phyloP scores from a whole-genome alignment of 1,140 invertebrate genomes.

The Bombus confusus region DNA sequence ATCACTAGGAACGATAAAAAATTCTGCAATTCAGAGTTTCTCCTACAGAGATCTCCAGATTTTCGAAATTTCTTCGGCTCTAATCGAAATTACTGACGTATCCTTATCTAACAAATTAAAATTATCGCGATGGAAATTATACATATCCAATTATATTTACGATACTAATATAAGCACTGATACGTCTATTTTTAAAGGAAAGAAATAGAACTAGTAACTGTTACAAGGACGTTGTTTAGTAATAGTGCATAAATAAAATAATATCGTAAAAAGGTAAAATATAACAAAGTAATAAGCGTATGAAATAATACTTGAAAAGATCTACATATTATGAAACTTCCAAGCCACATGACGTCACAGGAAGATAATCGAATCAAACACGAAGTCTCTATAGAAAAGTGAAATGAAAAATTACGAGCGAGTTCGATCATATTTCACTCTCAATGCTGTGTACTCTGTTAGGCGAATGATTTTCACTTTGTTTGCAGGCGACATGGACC shows the following conservation, averaged over 20 bases:
- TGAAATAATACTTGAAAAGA: no score
- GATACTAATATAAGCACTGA: no score
- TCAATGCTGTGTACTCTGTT: not conserved
- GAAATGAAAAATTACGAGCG: not conserved
- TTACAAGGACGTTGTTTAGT: no score
- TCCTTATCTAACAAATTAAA: not conserved
- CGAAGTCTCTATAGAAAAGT: not conserved
- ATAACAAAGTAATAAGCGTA: no score
- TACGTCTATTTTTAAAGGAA: no score
- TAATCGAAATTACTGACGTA: not conserved
- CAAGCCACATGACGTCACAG: no score
- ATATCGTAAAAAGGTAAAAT: no score
- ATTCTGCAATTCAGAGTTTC: not conserved
- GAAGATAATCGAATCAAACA: not conserved
- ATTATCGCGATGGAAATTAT: not conserved
- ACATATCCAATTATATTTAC: no score
- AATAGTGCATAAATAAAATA: no score
- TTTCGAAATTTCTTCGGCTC: not conserved
- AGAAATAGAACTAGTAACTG: no score
- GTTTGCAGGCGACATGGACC: not conserved
- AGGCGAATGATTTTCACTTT: not conserved
- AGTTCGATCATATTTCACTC: not conserved
- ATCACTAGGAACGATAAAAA: not conserved
- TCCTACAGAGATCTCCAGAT: not conserved
- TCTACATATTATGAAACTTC: no score